Evolutionary conservation across 2,888 invertebrate genomes (phyloP), one percentile per base, ranked within the genome.

Genomic region (Rhyacophila evoluta): DNA sequence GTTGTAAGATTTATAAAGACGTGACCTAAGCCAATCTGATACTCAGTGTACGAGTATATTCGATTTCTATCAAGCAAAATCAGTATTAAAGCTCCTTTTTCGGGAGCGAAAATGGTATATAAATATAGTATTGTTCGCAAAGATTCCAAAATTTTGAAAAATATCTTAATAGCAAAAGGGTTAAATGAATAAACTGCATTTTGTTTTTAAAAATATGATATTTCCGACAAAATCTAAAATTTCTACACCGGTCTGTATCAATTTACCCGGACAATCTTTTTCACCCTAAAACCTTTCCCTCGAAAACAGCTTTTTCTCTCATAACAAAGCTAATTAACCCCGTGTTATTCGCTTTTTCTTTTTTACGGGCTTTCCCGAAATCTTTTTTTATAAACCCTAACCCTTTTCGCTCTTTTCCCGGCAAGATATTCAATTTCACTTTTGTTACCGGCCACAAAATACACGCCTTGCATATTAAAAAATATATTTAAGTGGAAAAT

Each of bases 251-350:
- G 55, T 55, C 55, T 25, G 55, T 55, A 55, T 55, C 55, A 55
- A 55, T 55, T 55, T 19, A 55, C 25, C 55, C 55, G 55, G 19
- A 55, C 55, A 55, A 55, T 55, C 55, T 55, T 55, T 55, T 55
- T 55, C 15, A 55, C 55, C 55, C 55, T 55, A 8, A 55, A 55
- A 55, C 55, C 55, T 25, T 55, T 55, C 6, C 55, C 15, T 15
- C 39, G 55, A 72, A 77, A 77, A 77, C 72, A 77, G 77, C 77
- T 77, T 77, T 75, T 75, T 70, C 70, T 75, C 72, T 77, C 77
- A 77, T 77, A 77, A 77, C 77, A 77, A 77, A 72, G 77, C 71
- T 77, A 77, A 77, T 77, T 77, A 55, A 77, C 72, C 72, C 12
- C 67, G 27, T 55, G 25, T 55, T 55, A 55, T 55, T 55, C 55